Percentiles rank a stretch among this genome's conserved stretches.
These are phyloP conservation scores for Polymixis lichenea DNA, from an alignment of 2,888 invertebrate genomes.

Conservation along the genomic window DNA sequence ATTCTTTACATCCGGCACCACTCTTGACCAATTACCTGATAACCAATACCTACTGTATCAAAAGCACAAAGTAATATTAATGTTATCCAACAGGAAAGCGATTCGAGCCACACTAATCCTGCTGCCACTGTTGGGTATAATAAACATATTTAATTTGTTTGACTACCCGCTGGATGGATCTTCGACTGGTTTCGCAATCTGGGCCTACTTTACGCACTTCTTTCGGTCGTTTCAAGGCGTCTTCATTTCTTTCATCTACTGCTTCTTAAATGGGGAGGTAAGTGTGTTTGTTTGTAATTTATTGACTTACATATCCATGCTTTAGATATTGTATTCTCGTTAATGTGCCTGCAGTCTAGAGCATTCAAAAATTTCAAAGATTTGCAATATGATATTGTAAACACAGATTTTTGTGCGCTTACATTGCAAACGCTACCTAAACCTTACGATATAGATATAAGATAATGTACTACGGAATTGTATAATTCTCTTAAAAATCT, in stretches of 20 bases:
- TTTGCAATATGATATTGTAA: too few species aligned
- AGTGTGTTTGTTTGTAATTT: slow-evolving; percentile 59
- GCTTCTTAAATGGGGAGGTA: slow-evolving; percentile 96
- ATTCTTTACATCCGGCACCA: too few species aligned
- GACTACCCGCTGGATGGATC: slow-evolving; percentile 92
- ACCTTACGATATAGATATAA: too few species aligned
- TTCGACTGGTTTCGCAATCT: slow-evolving; percentile 93
- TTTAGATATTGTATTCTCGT: not conserved
- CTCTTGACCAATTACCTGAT: too few species aligned
- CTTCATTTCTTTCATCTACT: slow-evolving; percentile 95
- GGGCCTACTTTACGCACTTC: slow-evolving; percentile 95
- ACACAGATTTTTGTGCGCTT: too few species aligned
- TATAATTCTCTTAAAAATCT: too few species aligned
- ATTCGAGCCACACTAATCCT: slow-evolving; percentile 95
- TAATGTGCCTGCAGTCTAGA: not conserved
- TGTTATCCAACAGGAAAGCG: slow-evolving; percentile 91
- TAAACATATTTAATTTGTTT: slow-evolving; percentile 94
- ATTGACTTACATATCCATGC: not conserved
- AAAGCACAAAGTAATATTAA: not conserved
- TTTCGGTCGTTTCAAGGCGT: slow-evolving; percentile 96
- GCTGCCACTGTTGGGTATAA: slow-evolving; percentile 95
- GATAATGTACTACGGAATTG: too few species aligned
- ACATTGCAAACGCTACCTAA: too few species aligned
- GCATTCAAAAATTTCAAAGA: too few species aligned
- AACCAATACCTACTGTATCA: too few species aligned